Conservation (phyloP, 2,888 invertebrate genomes). For the Poecilus cupreus region DNA sequence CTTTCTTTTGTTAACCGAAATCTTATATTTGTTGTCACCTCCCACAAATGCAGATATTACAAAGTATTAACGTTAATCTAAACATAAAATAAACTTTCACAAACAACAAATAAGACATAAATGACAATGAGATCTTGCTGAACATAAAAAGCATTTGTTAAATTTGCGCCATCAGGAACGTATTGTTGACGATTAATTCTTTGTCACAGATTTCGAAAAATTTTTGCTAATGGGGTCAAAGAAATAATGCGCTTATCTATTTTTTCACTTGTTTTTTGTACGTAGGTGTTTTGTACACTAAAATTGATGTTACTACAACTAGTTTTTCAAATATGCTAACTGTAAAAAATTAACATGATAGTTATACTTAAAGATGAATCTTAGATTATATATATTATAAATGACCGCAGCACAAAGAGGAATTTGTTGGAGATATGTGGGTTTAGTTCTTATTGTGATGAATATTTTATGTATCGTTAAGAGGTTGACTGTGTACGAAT, state of each 20-base stretch:
- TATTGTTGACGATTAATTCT: not conserved
- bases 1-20: constrained; percentile 6
- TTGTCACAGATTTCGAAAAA: constrained; percentile 32
- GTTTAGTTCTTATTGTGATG: not conserved
- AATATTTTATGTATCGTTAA: not conserved
- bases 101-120: constrained; percentile 17
- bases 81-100: constrained; percentile 27
- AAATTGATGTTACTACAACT: not conserved
- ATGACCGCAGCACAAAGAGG: not conserved
- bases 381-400: constrained; percentile 27
- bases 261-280: constrained; percentile 13
- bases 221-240: constrained; percentile 6
- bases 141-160: constrained; percentile 24
- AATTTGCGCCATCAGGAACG: constrained; percentile 8
- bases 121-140: constrained; percentile 1
- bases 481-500: constrained; percentile 4
- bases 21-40: not conserved
- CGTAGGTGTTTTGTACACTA: constrained; percentile 12
- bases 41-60: constrained; percentile 1
- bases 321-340: constrained; percentile 10
- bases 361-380: constrained; percentile 1
- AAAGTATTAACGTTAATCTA: constrained; percentile 12
- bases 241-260: constrained; percentile 24
- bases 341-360: constrained; percentile 4
- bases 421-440: not conserved